Percentiles rank a stretch among this genome's conserved stretches.
phyloP scores from a whole-genome alignment of 2,888 invertebrate species.

The Zaprionus lineosus region DNA sequence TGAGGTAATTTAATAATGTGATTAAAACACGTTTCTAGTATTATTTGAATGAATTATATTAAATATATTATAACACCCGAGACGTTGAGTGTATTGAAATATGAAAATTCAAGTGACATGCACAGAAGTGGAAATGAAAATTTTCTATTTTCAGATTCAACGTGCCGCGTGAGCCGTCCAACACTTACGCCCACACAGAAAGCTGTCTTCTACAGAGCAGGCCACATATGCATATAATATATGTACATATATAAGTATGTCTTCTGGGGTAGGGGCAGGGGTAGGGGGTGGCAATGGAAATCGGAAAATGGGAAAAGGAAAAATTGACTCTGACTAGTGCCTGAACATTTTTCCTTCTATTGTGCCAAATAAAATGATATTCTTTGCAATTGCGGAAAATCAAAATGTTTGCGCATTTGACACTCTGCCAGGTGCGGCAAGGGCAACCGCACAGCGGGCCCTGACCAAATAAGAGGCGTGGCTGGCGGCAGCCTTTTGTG shows the following conservation, averaged over 20 bases:
- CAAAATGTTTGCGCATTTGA: constrained; percentile 59
- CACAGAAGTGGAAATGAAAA: constrained; percentile 42
- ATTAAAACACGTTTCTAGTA: too few species aligned
- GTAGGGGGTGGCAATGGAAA: constrained; percentile 3
- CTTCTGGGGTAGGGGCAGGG: background rate
- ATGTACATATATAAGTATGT: too few species aligned
- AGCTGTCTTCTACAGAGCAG: background rate
- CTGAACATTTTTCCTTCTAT: background rate
- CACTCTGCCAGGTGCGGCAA: constrained; percentile 51
- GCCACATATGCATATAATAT: too few species aligned
- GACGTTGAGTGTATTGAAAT: constrained; percentile 24
- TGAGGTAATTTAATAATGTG: too few species aligned
- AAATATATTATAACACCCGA: background rate
- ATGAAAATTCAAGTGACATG: constrained; percentile 36
- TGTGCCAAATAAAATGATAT: constrained; percentile 55
- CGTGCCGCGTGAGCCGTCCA: constrained; percentile 45
- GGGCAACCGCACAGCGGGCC: constrained; percentile 1
- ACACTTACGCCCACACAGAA: constrained; percentile 44
- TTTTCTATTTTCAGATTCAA: constrained; percentile 42
- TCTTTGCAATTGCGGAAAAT: constrained; percentile 51
- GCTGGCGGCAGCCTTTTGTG: background rate
- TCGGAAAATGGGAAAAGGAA: background rate
- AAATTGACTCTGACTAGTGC: background rate
- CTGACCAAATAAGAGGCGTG: constrained; percentile 19
- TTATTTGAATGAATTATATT: too few species aligned